A percentile compares a stretch with the other conserved stretches of the same genome.
phyloP scores from a whole-genome alignment of 1,140 invertebrate species.

The Eumeta japonica region DNA sequence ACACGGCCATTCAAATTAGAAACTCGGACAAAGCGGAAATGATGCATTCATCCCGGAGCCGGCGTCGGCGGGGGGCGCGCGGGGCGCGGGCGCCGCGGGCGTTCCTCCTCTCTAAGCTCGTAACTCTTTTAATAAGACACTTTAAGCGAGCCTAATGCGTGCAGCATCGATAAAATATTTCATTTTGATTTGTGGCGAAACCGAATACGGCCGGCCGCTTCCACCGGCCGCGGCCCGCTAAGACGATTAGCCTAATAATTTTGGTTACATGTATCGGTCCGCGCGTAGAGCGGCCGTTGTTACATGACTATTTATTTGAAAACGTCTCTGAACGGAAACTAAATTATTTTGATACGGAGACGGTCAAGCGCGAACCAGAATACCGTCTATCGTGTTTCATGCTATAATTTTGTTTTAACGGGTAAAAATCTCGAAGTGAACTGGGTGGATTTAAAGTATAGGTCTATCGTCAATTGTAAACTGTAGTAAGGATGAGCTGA shows the following conservation, averaged over 20 bases:
- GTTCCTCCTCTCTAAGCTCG: constrained; percentile 36
- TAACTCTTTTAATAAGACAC: constrained; percentile 45
- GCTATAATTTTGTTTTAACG: too few species aligned
- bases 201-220: constrained; percentile 23
- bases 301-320: too few species aligned
- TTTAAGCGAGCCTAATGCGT: constrained; percentile 34
- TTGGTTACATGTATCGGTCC: too few species aligned
- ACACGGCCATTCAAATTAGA: constrained; percentile 39
- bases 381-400: too few species aligned
- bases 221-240: constrained; percentile 17
- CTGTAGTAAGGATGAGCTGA: too few species aligned
- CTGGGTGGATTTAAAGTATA: too few species aligned
- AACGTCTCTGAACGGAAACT: too few species aligned
- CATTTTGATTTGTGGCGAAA: constrained; percentile 36
- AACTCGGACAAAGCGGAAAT: constrained; percentile 41
- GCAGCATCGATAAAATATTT: constrained; percentile 33
- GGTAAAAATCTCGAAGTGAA: too few species aligned
- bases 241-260: constrained; percentile 26
- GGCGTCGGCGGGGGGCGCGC: constrained; percentile 26
- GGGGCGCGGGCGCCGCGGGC: constrained; percentile 38
- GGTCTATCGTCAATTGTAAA: too few species aligned
- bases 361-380: too few species aligned
- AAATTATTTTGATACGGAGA: too few species aligned
- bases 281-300: too few species aligned
- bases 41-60: constrained; percentile 40